Conservation (phyloP, 64 coral and sea anemone genomes). For the Anthopleura sola region DNA sequence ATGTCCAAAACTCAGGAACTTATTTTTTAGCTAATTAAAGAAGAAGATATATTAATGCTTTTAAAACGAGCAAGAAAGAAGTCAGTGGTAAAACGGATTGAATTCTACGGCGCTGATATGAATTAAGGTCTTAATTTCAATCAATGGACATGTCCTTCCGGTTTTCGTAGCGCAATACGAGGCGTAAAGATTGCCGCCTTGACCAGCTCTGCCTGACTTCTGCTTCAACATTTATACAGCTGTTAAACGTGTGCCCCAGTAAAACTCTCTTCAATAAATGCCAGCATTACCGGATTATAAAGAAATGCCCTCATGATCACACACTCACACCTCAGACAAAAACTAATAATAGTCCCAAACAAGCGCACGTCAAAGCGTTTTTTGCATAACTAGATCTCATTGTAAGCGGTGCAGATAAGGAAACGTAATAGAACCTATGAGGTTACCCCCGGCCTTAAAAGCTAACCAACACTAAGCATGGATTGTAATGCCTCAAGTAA, state of each 20-base stretch:
- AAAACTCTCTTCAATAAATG: neutral
- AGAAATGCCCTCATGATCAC: neutral
- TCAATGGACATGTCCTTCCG: neutral
- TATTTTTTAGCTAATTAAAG: neutral
- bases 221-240: neutral
- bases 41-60: neutral
- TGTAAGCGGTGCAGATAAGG: neutral
- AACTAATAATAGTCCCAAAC: neutral
- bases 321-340: neutral
- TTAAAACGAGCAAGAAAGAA: neutral
- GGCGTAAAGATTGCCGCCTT: neutral
- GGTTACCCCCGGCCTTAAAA: neutral
- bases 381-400: neutral
- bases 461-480: neutral
- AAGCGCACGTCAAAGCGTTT: neutral
- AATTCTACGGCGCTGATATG: neutral
- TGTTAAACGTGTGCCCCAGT: neutral
- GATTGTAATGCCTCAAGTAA: neutral
- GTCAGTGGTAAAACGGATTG: neutral
- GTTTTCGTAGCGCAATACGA: neutral
- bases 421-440: neutral
- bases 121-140: neutral
- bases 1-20: neutral
- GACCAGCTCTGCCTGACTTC: neutral
- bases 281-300: neutral